phyloP scores from a whole-genome alignment of 2,797 vertebrate species.

The Miichthys miiuy region DNA sequence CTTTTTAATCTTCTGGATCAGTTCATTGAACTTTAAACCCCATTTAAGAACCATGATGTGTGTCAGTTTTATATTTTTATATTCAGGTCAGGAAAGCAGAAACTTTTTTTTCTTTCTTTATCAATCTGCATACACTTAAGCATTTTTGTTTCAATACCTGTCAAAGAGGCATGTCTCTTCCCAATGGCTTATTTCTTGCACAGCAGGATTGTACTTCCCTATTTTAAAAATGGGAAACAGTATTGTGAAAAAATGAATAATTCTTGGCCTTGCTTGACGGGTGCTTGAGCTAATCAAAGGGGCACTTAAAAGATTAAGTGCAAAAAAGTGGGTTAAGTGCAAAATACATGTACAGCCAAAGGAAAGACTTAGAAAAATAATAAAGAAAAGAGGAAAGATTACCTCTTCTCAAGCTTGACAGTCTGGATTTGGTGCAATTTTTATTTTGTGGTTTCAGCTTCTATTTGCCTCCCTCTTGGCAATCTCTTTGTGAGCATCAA shows the following conservation, averaged over 20 bases:
- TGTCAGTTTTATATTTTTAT: not conserved
- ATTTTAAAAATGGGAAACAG: not conserved
- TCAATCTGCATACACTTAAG: not conserved
- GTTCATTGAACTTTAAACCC: constrained; percentile 11
- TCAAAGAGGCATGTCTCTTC: not conserved
- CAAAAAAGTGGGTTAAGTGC: not conserved
- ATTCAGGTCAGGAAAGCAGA: constrained; percentile 3
- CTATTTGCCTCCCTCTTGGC: no score
- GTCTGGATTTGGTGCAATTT: no score
- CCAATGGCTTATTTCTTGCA: not conserved
- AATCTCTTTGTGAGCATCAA: no score
- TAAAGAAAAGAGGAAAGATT: not conserved
- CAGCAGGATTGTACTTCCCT: not conserved
- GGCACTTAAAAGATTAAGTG: not conserved
- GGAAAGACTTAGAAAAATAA: not conserved
- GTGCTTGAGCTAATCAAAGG: not conserved
- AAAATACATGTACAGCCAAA: not conserved
- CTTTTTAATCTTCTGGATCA: constrained; percentile 24
- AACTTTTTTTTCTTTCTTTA: not conserved
- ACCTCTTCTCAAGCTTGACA: no score
- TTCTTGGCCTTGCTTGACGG: not conserved
- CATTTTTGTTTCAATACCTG: not conserved
- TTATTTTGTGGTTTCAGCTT: no score
- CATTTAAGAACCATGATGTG: not conserved
- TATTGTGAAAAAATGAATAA: no score